Percentiles rank a stretch among this genome's conserved stretches.
Evolutionary conservation across 2,888 invertebrate species (phyloP).

Genomic region (Prenolepis imparis): DNA sequence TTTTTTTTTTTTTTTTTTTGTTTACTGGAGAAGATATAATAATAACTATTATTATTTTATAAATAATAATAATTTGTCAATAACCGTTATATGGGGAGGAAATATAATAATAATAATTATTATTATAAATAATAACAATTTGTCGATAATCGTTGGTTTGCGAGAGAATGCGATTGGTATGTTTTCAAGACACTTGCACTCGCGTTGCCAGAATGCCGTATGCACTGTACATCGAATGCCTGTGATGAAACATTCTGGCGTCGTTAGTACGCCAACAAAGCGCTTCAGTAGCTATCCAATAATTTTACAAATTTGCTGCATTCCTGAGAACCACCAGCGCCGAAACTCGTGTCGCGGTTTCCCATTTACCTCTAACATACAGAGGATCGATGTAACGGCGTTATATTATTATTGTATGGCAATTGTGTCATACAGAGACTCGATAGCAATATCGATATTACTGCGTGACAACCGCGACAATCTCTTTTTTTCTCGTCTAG

Average conservation of each 20-base stretch:
- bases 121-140: neutral
- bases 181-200: neutral
- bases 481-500: neutral
- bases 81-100: too few species aligned
- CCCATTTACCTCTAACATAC: neutral
- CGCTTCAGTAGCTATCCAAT: slow-evolving; percentile 3
- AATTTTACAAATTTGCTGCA: slow-evolving; percentile 47
- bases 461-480: neutral
- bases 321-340: slow-evolving; percentile 31
- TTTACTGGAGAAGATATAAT: neutral
- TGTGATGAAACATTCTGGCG: slow-evolving; percentile 15
- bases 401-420: slow-evolving; percentile 28
- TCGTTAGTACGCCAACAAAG: slow-evolving; percentile 14
- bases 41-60: too few species aligned
- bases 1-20: too few species aligned
- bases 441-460: neutral
- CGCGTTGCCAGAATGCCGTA: neutral
- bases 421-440: neutral
- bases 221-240: slow-evolving; percentile 8
- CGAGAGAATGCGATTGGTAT: neutral
- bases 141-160: neutral
- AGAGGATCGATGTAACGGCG: slow-evolving; percentile 1
- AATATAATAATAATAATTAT: too few species aligned
- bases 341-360: slow-evolving; percentile 19
- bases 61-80: too few species aligned